Conservation (phyloP, 1,140 invertebrate genomes). For the Dolichoris vasculosae region DNA sequence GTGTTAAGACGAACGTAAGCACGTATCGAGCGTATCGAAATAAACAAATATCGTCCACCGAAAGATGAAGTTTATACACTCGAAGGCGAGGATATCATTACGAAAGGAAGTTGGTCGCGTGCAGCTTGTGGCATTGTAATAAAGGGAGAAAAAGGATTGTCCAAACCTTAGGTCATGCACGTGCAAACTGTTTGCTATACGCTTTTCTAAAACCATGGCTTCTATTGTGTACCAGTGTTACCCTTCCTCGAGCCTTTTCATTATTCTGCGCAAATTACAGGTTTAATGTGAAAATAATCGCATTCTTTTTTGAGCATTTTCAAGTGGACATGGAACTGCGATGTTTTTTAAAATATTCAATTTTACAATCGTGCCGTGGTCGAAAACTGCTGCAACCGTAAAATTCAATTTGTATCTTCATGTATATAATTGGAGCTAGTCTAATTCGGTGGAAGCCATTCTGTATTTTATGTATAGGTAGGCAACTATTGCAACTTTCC, state of each 20-base stretch:
- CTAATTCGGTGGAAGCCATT: too few relatives aligned
- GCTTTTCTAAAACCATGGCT: background rate
- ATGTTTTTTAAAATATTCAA: background rate
- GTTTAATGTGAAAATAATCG: background rate
- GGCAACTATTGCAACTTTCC: too few relatives aligned
- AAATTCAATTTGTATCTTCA: background rate
- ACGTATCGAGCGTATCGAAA: too few relatives aligned
- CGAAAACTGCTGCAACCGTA: background rate
- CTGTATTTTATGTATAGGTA: too few relatives aligned
- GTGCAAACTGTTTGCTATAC: conserved; percentile 8
- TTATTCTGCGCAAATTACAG: conserved; percentile 19
- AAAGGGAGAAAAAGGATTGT: conserved; percentile 29
- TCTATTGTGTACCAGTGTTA: background rate
- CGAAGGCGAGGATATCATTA: background rate
- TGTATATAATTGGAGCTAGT: background rate
- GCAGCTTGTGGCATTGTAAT: conserved; percentile 28
- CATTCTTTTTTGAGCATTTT: background rate
- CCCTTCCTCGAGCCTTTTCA: background rate
- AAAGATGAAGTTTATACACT: background rate
- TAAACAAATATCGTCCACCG: too few relatives aligned
- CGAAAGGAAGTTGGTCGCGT: background rate
- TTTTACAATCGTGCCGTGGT: background rate
- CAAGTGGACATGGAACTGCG: background rate
- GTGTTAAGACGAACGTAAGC: too few relatives aligned
- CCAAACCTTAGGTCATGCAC: conserved; percentile 4